Evolutionary conservation across 2,888 invertebrate genomes (phyloP).

Genomic region (Platerodrilus igneus): DNA sequence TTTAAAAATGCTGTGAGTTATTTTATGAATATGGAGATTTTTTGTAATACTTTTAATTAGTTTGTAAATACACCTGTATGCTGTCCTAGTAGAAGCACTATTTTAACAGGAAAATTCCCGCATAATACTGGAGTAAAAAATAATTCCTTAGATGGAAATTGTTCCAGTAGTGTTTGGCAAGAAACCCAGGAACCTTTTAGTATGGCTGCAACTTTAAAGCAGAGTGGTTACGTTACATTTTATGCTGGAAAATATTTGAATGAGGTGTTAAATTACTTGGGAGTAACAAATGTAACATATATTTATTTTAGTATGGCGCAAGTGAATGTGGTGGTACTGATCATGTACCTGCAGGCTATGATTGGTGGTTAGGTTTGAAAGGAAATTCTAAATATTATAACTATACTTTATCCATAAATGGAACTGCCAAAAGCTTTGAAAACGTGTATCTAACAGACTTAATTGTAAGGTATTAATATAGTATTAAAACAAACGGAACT

Average conservation of each 20-base stretch:
- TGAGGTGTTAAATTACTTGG: constrained; percentile 53
- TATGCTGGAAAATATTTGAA: constrained; percentile 95
- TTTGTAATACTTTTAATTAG: constrained; percentile 48
- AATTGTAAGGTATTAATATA: constrained; percentile 55
- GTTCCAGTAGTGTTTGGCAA: constrained; percentile 68
- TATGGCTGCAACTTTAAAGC: constrained; percentile 64
- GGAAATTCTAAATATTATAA: constrained; percentile 93
- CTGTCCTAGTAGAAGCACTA: constrained; percentile 84
- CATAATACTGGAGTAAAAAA: constrained; percentile 78
- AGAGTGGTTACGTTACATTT: constrained; percentile 70
- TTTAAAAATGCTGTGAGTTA: constrained; percentile 70
- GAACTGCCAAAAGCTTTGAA: constrained; percentile 58
- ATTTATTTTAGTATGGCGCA: constrained; percentile 16
- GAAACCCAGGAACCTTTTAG: constrained; percentile 58
- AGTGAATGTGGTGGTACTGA: constrained; percentile 54
- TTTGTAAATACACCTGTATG: constrained; percentile 82
- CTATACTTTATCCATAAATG: constrained; percentile 80
- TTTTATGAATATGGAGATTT: background rate
- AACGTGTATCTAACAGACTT: constrained; percentile 78
- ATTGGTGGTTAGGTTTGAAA: constrained; percentile 79
- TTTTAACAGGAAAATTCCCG: constrained; percentile 77
- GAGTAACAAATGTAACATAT: background rate
- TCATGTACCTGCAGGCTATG: constrained; percentile 79
- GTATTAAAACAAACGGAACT: constrained; percentile 1
- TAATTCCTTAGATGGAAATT: constrained; percentile 75